phyloP scores from a whole-genome alignment of 2,888 invertebrate genomes.

The Limenitis camilla region DNA sequence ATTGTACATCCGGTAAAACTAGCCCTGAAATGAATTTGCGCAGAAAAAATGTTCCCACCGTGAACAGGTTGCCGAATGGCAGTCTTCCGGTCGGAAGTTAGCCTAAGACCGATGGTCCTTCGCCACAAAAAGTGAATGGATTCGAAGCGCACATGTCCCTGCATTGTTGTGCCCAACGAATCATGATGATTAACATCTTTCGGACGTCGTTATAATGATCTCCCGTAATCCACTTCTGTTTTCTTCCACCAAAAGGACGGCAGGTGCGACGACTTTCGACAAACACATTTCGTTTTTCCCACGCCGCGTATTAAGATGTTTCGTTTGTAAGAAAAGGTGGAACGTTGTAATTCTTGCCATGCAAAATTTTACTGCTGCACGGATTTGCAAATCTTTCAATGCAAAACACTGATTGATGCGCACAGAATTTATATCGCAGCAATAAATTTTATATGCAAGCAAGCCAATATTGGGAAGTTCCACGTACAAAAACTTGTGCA shows the following conservation, averaged over 20 bases:
- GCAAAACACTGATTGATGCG: slow-evolving; percentile 28
- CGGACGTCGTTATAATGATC: slow-evolving; percentile 46
- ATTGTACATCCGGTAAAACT: slow-evolving; percentile 20
- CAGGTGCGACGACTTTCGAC: slow-evolving; percentile 50
- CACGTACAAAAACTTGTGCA: slow-evolving; percentile 15
- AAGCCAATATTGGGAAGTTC: slow-evolving; percentile 24
- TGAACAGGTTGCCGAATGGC: slow-evolving; percentile 66
- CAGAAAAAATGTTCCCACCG: slow-evolving; percentile 64
- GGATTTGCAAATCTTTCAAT: slow-evolving; percentile 32
- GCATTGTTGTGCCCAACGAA: slow-evolving; percentile 31
- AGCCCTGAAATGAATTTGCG: slow-evolving; percentile 42
- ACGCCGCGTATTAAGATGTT: slow-evolving; percentile 34
- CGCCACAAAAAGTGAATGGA: slow-evolving; percentile 52
- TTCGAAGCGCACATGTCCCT: slow-evolving; percentile 55
- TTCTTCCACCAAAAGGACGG: slow-evolving; percentile 24
- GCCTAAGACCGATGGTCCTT: slow-evolving; percentile 63
- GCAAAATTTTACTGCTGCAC: slow-evolving; percentile 31
- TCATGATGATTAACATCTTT: slow-evolving; percentile 56
- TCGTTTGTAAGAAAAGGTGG: slow-evolving; percentile 35
- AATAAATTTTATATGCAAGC: slow-evolving; percentile 30
- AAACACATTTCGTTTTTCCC: slow-evolving; percentile 57
- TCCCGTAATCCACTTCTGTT: slow-evolving; percentile 26
- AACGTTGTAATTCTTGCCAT: slow-evolving; percentile 31
- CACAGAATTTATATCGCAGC: slow-evolving; percentile 29
- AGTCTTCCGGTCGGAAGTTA: slow-evolving; percentile 70